Conservation (phyloP, 2,113 vertebrate genomes). For the Saccopteryx leptura region DNA sequence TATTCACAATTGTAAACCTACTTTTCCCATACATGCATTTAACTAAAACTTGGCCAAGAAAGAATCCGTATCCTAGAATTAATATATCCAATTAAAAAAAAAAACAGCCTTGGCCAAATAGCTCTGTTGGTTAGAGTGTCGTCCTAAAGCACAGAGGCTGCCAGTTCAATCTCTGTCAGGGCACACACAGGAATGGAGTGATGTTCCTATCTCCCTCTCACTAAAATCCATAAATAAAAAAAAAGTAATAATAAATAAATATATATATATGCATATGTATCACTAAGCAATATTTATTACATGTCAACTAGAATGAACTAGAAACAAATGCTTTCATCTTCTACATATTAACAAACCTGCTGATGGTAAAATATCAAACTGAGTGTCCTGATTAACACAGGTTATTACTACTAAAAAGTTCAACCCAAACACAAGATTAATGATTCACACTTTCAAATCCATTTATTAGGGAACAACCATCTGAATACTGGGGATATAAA, state of each 20-base stretch:
- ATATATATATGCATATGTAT: neutral
- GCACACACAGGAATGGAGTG: too few relatives aligned
- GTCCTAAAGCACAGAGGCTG: too few relatives aligned
- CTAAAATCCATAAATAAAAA: too few relatives aligned
- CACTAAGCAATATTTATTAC: neutral
- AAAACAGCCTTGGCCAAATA: too few relatives aligned
- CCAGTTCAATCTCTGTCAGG: too few relatives aligned
- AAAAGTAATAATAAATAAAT: too few relatives aligned
- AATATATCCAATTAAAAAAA: slow-evolving; percentile 29
- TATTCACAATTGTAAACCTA: neutral
- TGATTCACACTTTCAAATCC: neutral
- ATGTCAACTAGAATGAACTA: neutral
- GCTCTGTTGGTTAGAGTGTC: too few relatives aligned
- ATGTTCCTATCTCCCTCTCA: too few relatives aligned
- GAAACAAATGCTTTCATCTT: neutral
- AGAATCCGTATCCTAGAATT: slow-evolving; percentile 24
- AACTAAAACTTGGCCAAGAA: slow-evolving; percentile 15
- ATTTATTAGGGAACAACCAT: neutral
- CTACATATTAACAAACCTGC: neutral
- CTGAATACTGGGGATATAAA: neutral
- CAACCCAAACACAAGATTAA: slow-evolving; percentile 32
- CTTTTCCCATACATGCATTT: neutral
- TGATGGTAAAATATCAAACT: neutral
- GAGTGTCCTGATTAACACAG: neutral
- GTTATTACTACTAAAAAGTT: neutral